Evolutionary conservation across 2,797 vertebrate genomes (phyloP).

Genomic region (Oreochromis mossambicus): DNA sequence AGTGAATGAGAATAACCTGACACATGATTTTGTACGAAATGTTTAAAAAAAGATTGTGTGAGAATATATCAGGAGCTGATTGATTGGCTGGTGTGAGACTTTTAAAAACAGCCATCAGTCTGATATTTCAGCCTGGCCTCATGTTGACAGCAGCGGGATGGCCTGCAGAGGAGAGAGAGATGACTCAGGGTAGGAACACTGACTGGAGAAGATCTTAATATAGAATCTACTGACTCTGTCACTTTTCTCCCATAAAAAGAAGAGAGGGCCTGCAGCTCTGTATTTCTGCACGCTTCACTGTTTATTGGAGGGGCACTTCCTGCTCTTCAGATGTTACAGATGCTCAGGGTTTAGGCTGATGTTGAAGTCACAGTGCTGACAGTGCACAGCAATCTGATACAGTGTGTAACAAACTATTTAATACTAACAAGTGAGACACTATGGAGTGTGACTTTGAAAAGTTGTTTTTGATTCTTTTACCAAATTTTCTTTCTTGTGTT

Average conservation of each 20-base stretch:
- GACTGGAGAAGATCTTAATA: slow-evolving; percentile 46
- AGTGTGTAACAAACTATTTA: neutral
- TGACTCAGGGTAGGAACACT: slow-evolving; percentile 18
- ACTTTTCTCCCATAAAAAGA: slow-evolving; percentile 8
- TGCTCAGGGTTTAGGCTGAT: slow-evolving; percentile 6
- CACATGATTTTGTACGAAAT: neutral
- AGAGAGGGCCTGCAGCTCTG: slow-evolving; percentile 11
- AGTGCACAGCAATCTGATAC: neutral
- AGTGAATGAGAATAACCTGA: neutral
- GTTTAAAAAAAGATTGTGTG: neutral
- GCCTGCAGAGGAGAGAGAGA: slow-evolving; percentile 32
- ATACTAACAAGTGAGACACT: neutral
- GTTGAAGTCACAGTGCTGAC: neutral
- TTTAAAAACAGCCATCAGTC: slow-evolving; percentile 5
- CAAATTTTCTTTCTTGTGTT: neutral
- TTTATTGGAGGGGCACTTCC: slow-evolving; percentile 32
- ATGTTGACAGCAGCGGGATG: slow-evolving; percentile 32
- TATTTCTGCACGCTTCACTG: slow-evolving; percentile 41
- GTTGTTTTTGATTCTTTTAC: neutral
- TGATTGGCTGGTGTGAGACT: neutral
- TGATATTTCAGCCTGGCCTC: neutral
- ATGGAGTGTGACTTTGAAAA: neutral
- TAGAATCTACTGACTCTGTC: slow-evolving; percentile 56
- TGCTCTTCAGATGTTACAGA: slow-evolving; percentile 18
- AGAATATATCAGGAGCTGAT: neutral